Conservation (phyloP, 2,113 vertebrate species). For the Aspidoscelis tigris region DNA sequence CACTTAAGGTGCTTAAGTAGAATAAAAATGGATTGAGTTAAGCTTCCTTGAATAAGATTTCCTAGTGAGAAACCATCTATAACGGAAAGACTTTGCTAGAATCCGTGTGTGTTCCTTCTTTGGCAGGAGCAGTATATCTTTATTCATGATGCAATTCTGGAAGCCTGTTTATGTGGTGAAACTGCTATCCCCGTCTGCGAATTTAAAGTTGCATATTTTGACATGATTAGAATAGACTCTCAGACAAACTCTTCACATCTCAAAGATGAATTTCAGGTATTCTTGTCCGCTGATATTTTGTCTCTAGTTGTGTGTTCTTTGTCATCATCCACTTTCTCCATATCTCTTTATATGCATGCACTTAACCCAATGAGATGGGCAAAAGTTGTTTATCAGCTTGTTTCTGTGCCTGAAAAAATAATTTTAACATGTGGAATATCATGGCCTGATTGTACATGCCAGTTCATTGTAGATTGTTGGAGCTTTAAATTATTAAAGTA, state of each 20-base stretch:
- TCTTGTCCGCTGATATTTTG: slow-evolving; percentile 48
- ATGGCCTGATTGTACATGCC: slow-evolving; percentile 23
- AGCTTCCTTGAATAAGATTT: slow-evolving; percentile 46
- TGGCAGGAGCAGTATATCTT: slow-evolving; percentile 98
- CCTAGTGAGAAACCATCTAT: slow-evolving; percentile 12
- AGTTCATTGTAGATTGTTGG: too few relatives aligned
- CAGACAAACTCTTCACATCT: slow-evolving; percentile 99
- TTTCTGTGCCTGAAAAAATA: slow-evolving; percentile 44
- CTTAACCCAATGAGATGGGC: too few relatives aligned
- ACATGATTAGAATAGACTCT: slow-evolving; percentile 99
- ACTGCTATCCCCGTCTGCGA: slow-evolving; percentile 97
- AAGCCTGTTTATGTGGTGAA: slow-evolving; percentile 98
- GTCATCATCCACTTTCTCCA: slow-evolving; percentile 14
- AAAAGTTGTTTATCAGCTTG: slow-evolving; percentile 25
- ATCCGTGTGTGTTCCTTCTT: slow-evolving; percentile 61
- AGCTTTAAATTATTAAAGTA: too few relatives aligned
- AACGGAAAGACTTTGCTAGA: slow-evolving; percentile 39
- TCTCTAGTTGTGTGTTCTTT: slow-evolving; percentile 39
- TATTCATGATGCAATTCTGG: slow-evolving; percentile 98
- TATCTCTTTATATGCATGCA: neutral
- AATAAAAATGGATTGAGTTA: slow-evolving; percentile 28
- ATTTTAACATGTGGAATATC: slow-evolving; percentile 40
- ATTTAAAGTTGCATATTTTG: slow-evolving; percentile 98
- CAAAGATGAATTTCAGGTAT: slow-evolving; percentile 99
- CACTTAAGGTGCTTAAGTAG: slow-evolving; percentile 3